A percentile compares a stretch with the other conserved stretches of the same genome.
Conservation (phyloP, 1,140 invertebrate genomes). For the Aphelinus atriplicis region DNA sequence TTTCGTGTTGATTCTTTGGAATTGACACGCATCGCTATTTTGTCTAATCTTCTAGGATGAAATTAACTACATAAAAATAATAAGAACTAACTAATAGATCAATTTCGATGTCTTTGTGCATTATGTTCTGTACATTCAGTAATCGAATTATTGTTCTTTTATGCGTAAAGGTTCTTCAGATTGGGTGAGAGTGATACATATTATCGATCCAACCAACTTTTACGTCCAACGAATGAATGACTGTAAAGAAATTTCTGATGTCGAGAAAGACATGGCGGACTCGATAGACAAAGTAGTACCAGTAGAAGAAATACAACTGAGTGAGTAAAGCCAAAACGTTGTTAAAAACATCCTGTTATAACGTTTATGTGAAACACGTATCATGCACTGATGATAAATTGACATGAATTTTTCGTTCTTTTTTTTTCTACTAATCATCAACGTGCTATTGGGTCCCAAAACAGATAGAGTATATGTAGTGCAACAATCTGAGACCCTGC, state of each 20-base stretch:
- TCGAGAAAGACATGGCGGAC: too few species aligned
- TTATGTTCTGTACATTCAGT: too few species aligned
- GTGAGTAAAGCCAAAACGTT: background rate
- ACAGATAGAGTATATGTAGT: constrained; percentile 63
- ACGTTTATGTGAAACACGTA: too few species aligned
- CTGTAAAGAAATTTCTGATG: constrained; percentile 48
- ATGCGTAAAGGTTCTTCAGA: constrained; percentile 58
- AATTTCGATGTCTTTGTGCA: too few species aligned
- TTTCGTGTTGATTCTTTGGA: too few species aligned
- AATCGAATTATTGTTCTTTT: background rate
- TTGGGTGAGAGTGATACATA: constrained; percentile 70
- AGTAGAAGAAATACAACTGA: background rate
- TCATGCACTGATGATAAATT: too few species aligned
- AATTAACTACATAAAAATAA: too few species aligned
- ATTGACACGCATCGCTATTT: too few species aligned
- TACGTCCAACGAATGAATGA: constrained; percentile 71
- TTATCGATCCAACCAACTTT: constrained; percentile 74
- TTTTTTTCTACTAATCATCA: background rate
- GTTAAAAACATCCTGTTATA: too few species aligned
- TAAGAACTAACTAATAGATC: too few species aligned
- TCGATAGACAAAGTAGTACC: background rate
- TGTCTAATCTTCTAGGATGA: too few species aligned
- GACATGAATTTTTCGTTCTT: too few species aligned
- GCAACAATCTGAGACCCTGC: constrained; percentile 28
- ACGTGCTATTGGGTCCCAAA: constrained; percentile 25